Evolutionary conservation across 2,797 vertebrate genomes (phyloP).

Genomic region (Sardinella longiceps): DNA sequence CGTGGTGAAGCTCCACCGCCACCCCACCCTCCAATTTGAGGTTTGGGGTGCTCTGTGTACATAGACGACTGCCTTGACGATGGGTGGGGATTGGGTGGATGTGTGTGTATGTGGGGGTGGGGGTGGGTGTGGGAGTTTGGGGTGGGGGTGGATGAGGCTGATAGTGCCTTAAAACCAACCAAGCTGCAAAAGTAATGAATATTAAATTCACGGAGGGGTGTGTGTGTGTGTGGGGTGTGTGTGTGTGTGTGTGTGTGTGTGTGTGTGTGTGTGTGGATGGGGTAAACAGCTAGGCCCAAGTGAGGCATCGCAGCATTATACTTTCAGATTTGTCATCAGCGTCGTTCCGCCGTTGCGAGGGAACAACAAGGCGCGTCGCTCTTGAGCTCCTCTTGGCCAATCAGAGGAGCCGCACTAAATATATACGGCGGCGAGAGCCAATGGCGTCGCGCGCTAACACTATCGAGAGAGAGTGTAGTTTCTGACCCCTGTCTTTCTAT

Average conservation of each 20-base stretch:
- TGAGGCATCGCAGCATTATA: conserved; percentile 80
- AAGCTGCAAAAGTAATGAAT: conserved; percentile 84
- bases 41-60: conserved; percentile 63
- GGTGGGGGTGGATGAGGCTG: conserved; percentile 76
- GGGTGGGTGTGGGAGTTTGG: conserved; percentile 50
- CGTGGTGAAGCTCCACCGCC: conserved; percentile 54
- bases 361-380: conserved; percentile 38
- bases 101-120: conserved; percentile 63
- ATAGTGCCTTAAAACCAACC: conserved; percentile 82
- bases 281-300: conserved; percentile 80
- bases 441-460: conserved; percentile 32
- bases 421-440: conserved; percentile 21
- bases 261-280: conserved; percentile 41
- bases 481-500: conserved; percentile 25
- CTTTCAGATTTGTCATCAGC: conserved; percentile 79
- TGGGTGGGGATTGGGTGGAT: conserved; percentile 68
- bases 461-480: conserved; percentile 19
- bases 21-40: conserved; percentile 66
- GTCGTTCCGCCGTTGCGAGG: conserved; percentile 62
- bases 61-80: conserved; percentile 52
- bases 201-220: conserved; percentile 70
- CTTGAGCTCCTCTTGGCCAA: conserved; percentile 15
- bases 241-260: not conserved
- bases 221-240: not conserved
- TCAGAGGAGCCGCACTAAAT: conserved; percentile 20